These are phyloP conservation scores for Ctenomys sociabilis DNA, from an alignment of 2,113 vertebrate species.

Conservation along the genomic window DNA sequence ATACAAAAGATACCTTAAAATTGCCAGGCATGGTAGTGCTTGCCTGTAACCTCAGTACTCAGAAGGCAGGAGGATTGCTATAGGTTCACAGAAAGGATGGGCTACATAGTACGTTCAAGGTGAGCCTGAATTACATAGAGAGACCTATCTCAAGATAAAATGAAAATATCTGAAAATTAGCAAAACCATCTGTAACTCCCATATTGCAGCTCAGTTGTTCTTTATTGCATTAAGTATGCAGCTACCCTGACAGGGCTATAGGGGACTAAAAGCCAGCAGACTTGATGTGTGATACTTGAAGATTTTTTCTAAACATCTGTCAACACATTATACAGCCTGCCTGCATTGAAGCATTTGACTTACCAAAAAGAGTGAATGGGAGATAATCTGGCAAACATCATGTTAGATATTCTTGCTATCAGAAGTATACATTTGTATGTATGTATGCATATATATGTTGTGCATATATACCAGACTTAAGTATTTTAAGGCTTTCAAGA, in stretches of 20 bases:
- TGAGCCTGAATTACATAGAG: background rate
- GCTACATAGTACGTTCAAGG: background rate
- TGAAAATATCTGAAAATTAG: background rate
- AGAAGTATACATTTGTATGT: background rate
- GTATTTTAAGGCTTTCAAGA: background rate
- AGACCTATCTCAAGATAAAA: background rate
- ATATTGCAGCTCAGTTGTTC: background rate
- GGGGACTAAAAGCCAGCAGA: background rate
- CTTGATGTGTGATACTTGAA: background rate
- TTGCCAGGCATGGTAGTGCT: background rate
- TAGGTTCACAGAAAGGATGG: background rate
- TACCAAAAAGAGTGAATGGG: constrained; percentile 30
- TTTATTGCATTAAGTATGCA: background rate
- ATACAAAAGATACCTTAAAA: background rate
- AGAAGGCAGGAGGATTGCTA: background rate
- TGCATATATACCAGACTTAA: background rate
- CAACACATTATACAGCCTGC: background rate
- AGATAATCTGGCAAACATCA: constrained; percentile 27
- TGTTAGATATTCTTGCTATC: background rate
- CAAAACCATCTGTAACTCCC: background rate
- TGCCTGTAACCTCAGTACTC: background rate
- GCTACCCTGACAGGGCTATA: background rate
- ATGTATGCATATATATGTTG: background rate
- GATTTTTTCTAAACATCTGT: background rate
- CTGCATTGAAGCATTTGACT: background rate